phyloP scores from a whole-genome alignment of 1,140 invertebrate genomes.

The Parapsyche elsis region DNA sequence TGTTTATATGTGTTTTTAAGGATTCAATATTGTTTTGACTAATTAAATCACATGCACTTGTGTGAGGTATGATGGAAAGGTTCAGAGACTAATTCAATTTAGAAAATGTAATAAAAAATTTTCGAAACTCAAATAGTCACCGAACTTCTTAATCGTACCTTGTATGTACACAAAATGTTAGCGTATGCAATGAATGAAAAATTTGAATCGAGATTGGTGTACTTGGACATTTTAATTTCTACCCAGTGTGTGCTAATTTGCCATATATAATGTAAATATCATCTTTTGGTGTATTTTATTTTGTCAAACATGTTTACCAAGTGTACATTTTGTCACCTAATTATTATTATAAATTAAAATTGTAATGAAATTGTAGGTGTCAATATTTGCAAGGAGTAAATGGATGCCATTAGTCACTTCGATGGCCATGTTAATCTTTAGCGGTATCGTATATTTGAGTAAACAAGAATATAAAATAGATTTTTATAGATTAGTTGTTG shows the following conservation, averaged over 20 bases:
- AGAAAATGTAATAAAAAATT: too few relatives aligned
- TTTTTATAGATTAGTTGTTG: slow-evolving; percentile 38
- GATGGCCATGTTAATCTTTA: slow-evolving; percentile 41
- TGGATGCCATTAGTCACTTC: slow-evolving; percentile 30
- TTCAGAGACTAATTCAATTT: too few relatives aligned
- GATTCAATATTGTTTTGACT: too few relatives aligned
- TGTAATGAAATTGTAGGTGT: slow-evolving; percentile 15
- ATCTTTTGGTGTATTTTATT: slow-evolving; percentile 23
- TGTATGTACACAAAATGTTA: too few relatives aligned
- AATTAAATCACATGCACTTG: too few relatives aligned
- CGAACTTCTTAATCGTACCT: too few relatives aligned
- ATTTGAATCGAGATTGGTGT: background rate
- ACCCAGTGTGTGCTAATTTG: background rate
- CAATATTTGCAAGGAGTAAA: slow-evolving; percentile 1
- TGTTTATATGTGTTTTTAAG: too few relatives aligned
- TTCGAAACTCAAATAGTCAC: too few relatives aligned
- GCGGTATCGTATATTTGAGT: slow-evolving; percentile 12
- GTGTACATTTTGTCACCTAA: slow-evolving; percentile 3
- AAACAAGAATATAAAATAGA: slow-evolving; percentile 28
- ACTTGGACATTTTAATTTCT: background rate
- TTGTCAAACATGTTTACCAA: background rate
- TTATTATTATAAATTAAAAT: slow-evolving; percentile 29
- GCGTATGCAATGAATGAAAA: background rate
- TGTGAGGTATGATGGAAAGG: too few relatives aligned
- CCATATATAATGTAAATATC: slow-evolving; percentile 14